Base-by-base conservation (phyloP, 2,113 vertebrate species). In the Misgurnus anguillicaudatus region DNA sequence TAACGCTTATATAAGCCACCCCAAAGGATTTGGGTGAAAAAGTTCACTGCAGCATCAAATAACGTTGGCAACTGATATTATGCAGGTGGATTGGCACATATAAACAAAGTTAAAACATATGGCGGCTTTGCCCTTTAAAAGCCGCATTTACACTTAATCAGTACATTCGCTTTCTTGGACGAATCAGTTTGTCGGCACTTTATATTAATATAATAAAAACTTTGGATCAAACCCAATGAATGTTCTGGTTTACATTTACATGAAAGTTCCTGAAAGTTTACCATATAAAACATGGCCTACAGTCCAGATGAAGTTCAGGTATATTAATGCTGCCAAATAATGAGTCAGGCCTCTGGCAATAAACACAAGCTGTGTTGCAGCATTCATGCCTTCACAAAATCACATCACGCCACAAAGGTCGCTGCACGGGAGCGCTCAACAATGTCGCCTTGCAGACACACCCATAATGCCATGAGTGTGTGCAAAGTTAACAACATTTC, bases 401-500 rank as follows among this genome's bases (percentile, higher is more conserved):
- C 38, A 75, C 76, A 19, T 24, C 72, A 63, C 84, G 86, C 87
- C 80, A 86, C 6, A 89, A 80, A 83, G 78, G 88, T 86, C 88
- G 80, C 85, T 87, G 85, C 85, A 89, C 87, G 88, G 88, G 80
- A 24, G 75, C 38, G 61, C 69, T 62, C 9, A 62, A 47, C 71
- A 60, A 74, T 74, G 21, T 41, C n/a, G 57, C 24, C 14, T 36
- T 48, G 41, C 58, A 75, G 58, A 62, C 72, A 48, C 58, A 75
- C 72, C 58, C 72, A 60, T 45, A 60, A 45, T 45, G 70, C 55
- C 55, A 62, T 31, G 57, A 47, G 41, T 48, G 57, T 62, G 72
- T 75, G 41, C 9, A 36, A 9, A 31, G 11, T 75, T 62, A n/a
- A 75, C 72, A 75, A 62, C 71, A 74, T 62, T 75, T 62, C 62